These are phyloP conservation scores for Microcebus griseorufus DNA, from an alignment of 2,113 vertebrate species.

Conservation along the genomic window DNA sequence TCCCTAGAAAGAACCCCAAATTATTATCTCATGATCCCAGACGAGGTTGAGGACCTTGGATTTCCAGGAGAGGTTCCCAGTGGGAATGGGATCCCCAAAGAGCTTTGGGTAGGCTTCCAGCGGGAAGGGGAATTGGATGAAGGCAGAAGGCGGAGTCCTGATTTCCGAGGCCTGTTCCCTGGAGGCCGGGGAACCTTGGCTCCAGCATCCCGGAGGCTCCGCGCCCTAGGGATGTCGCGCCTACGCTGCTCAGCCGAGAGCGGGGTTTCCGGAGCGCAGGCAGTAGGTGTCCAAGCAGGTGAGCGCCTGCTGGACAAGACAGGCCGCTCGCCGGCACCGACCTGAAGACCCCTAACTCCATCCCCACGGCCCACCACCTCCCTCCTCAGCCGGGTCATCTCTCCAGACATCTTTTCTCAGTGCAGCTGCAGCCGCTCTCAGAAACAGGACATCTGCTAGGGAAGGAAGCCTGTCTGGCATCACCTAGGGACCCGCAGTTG, in stretches of 20 bases:
- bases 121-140: not conserved
- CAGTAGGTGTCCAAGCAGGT: not conserved
- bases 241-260: not conserved
- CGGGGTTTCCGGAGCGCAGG: not conserved
- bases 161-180: not conserved
- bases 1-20: not conserved
- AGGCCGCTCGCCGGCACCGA: not conserved
- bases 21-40: not conserved
- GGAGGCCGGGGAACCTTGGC: not conserved
- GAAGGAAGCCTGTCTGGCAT: not conserved
- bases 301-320: not conserved
- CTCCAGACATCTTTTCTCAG: not conserved
- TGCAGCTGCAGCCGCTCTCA: not conserved
- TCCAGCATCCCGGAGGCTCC: not conserved
- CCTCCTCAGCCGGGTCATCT: not conserved
- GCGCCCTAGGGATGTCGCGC: not conserved
- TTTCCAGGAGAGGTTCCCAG: not conserved
- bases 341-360: not conserved
- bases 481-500: not conserved
- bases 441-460: not conserved
- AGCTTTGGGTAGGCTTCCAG: not conserved
- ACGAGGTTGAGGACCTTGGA: not conserved
- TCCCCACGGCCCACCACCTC: accelerated
- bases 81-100: not conserved
- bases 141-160: not conserved